Conservation (phyloP, 1,140 invertebrate genomes). For the Lucilia sericata region DNA sequence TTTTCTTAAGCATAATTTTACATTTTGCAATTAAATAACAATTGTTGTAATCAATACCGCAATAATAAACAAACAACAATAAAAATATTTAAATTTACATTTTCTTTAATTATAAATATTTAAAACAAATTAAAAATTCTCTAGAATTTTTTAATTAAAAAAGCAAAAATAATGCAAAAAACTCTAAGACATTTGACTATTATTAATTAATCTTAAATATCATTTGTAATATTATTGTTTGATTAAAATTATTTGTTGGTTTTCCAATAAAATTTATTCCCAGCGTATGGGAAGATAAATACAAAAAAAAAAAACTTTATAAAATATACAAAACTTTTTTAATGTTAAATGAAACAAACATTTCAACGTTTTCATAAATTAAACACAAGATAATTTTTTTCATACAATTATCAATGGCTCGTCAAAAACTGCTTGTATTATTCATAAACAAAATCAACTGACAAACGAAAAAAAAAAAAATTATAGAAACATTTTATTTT, state of each 20-base stretch:
- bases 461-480: background rate
- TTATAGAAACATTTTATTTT: background rate
- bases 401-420: conserved; percentile 37
- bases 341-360: conserved; percentile 22
- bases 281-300: background rate
- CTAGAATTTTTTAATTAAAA: background rate
- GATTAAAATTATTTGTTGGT: background rate
- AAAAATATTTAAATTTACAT: background rate
- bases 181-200: background rate
- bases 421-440: conserved; percentile 32
- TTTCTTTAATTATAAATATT: conserved; percentile 12
- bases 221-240: conserved; percentile 12
- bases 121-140: background rate
- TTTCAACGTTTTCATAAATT: conserved; percentile 13
- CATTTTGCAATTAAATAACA: background rate
- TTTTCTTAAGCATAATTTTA: too few species aligned
- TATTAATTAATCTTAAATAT: background rate
- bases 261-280: background rate
- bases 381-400: background rate
- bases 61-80: background rate
- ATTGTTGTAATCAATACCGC: background rate
- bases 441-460: background rate
- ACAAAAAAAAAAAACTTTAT: background rate
- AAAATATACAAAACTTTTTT: background rate
- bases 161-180: background rate